Base-by-base conservation (phyloP, 2,113 vertebrate species). In the Fregata magnificens region DNA sequence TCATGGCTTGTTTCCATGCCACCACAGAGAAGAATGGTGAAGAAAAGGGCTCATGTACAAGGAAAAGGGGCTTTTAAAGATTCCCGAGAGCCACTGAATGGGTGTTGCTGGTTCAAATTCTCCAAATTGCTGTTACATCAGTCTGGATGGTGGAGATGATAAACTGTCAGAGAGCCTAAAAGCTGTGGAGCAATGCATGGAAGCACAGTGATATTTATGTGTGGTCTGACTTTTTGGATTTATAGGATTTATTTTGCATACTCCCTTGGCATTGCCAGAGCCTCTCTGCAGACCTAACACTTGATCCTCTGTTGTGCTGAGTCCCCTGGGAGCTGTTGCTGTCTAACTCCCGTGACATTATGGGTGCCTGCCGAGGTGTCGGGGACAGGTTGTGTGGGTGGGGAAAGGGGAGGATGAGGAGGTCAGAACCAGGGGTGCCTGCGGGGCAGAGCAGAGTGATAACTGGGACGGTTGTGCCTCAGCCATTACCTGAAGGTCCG, bases 1-100 rank as follows among this genome's bases (percentile, higher is more conserved):
- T 47, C 22, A 53, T 73, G 50, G 32, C 56, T 91, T 90, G 61
- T 95, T 95, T 96, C 94, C 79, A 82, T 93, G 86, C 77, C 34
- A 85, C 40, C 77, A 72, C 3, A 3, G 63, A 80, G 71, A 84
- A 71, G 72, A 95, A 87, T 77, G 58, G n/a, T 50, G 62, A 94
- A 85, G 77, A 85, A 82, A 94, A 94, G 34, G 59, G 65, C 45
- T 82, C 5, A 73, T 82, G 24, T 72, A 42, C 49, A 88, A 61
- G 62, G 49, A 76, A 83, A 85, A 93, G 55, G 26, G 66, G 31
- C 65, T 85, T 94, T 78, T 91, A 91, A 85, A 87, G 50, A 82
- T 90, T 93, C 63, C 74, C 53, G 73, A 36, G 84, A 95, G 18
- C 83, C 85, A 42, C 55, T 49, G 66, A 72, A 88, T 44, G 73